Evolutionary conservation across 2,113 vertebrate genomes (phyloP), one percentile per base, ranked within the genome.

Genomic region (Passerina amoena): DNA sequence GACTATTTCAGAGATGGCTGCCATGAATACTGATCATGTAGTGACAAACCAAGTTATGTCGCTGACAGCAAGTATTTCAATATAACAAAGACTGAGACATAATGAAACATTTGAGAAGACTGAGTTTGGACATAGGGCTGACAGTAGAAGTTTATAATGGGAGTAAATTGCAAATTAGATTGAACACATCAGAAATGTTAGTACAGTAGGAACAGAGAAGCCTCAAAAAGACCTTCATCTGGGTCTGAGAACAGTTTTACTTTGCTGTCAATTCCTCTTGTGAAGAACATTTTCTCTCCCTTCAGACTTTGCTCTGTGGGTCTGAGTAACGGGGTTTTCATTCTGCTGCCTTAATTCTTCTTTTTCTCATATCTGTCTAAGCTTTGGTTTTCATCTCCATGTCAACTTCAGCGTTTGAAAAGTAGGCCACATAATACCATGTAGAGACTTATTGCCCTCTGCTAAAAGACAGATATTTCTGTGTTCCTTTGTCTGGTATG

Each of bases 21-120:
- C 57, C 61, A 44, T 76, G 68, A 93, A 94, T 94, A 92, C 28
- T 59, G 81, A 54, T 91, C 57, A 69, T 8, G 27, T 56, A 88
- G 68, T 82, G 79, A 91, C 93, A 94, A 87, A 63, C 10, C 30
- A 50, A 82, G 54, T 91, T 91, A 91, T 33, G 25, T 33, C 42
- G 70, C 78, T 94, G 76, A 88, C 83, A 88, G 81, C 64, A 84
- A 92, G 68, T 76, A 35, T 88, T 94, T 94, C 92, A 86, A 19
- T 93, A 59, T 69, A 91, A 68, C 45, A 60, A 81, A 88, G 54
- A 70, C 60, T 60, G 75, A 92, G 69, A 90, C 48, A 60, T 92
- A 94, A 90, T 68, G 79, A 93, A 94, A 40, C 45, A 40, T 92
- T 94, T 94, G 80, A 93, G 42, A 80, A 95, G 86, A 51, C 35